These are phyloP conservation scores for Phyllotreta cruciferae DNA, from an alignment of 2,888 invertebrate species.

Conservation along the genomic window DNA sequence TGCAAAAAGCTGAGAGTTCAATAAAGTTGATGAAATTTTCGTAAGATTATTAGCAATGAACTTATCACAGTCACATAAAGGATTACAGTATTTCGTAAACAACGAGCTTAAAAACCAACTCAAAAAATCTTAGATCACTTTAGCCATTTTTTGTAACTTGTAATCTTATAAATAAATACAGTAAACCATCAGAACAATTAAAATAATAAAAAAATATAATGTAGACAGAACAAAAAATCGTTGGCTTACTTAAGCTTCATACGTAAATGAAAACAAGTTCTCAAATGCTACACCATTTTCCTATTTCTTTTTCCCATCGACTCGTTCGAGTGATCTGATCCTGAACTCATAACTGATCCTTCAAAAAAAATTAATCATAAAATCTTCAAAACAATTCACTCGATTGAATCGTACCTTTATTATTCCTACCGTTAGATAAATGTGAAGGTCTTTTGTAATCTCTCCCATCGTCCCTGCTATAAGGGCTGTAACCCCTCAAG, in stretches of 20 bases:
- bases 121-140: too few species aligned
- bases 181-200: too few species aligned
- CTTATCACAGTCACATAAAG: too few species aligned
- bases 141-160: too few species aligned
- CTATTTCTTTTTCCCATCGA: slow-evolving; percentile 60
- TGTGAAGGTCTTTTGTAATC: slow-evolving; percentile 54
- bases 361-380: slow-evolving; percentile 34
- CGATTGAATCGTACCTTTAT: slow-evolving; percentile 48
- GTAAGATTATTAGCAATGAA: too few species aligned
- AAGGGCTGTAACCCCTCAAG: slow-evolving; percentile 60
- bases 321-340: slow-evolving; percentile 69
- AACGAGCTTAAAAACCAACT: too few species aligned
- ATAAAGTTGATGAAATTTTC: too few species aligned
- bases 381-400: slow-evolving; percentile 22
- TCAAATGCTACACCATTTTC: slow-evolving; percentile 49
- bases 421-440: slow-evolving; percentile 50
- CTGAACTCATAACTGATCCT: slow-evolving; percentile 65
- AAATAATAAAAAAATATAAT: too few species aligned
- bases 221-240: too few species aligned
- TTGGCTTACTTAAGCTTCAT: slow-evolving; percentile 27
- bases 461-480: slow-evolving; percentile 52
- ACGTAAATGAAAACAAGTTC: slow-evolving; percentile 33
- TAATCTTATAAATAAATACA: too few species aligned
- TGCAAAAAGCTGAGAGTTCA: too few species aligned
- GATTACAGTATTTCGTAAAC: too few species aligned